Percentiles rank a stretch among this genome's conserved stretches.
Evolutionary conservation across 2,888 invertebrate species (phyloP).

Genomic region (Brenthis hecate): DNA sequence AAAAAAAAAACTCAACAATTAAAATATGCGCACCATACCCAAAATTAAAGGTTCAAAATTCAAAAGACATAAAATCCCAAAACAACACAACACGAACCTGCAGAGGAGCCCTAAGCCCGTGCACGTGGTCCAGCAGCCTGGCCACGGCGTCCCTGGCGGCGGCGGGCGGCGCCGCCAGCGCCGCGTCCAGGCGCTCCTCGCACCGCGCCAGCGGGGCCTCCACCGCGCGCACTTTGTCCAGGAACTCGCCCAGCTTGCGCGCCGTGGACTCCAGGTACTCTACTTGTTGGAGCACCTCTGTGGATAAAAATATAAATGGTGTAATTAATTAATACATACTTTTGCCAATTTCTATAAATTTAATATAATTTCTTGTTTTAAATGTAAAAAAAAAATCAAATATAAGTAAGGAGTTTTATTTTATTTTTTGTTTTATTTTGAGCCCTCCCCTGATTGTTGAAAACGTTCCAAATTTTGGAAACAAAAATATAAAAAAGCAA

Average conservation of each 20-base stretch:
- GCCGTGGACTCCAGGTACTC: constrained; percentile 92
- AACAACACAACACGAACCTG: constrained; percentile 55
- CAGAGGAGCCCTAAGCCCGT: constrained; percentile 88
- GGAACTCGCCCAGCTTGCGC: constrained; percentile 91
- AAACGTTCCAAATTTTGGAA: too few species aligned
- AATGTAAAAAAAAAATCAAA: too few species aligned
- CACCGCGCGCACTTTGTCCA: constrained; percentile 92
- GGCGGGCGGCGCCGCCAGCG: constrained; percentile 86
- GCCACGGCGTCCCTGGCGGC: constrained; percentile 94
- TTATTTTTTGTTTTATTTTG: too few species aligned
- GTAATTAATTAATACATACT: too few species aligned
- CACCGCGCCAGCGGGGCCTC: constrained; percentile 92
- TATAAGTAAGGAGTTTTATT: too few species aligned
- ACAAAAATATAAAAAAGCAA: too few species aligned
- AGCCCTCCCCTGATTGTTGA: too few species aligned
- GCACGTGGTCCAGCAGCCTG: constrained; percentile 90
- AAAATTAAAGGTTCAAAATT: background rate
- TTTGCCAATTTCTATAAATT: too few species aligned
- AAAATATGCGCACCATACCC: too few species aligned
- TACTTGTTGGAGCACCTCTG: constrained; percentile 87
- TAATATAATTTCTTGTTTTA: too few species aligned
- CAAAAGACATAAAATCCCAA: background rate
- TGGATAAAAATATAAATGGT: constrained; percentile 23
- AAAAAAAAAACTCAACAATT: too few species aligned
- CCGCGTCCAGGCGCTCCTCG: constrained; percentile 87